Evolutionary conservation across 2,797 vertebrate genomes (phyloP), one percentile per base, ranked within the genome.

Genomic region (Mareca penelope): DNA sequence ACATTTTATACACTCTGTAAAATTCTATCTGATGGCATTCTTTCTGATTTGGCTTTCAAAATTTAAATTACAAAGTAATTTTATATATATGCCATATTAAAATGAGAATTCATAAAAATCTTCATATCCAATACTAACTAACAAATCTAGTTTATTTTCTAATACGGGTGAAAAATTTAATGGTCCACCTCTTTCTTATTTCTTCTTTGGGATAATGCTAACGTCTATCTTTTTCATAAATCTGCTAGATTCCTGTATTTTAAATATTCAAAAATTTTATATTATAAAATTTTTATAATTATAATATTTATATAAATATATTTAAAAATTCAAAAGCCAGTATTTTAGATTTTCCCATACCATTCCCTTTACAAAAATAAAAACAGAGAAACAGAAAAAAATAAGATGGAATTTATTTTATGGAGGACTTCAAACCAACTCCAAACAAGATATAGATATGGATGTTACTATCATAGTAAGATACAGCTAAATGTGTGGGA

Each of bases 1-100:
- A 78, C 29, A 89, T 89, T 86, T 88, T 61, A 73, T 85, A 80
- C 52, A 84, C 59, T 85, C 67, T 67, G 56, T 71, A 90, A 95
- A 97, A 95, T 84, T 8, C 39, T 75, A 80, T 69, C 55, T 79
- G 69, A 85, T 83, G 56, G 24, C 40, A 71, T 78, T 77, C 70
- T 81, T 86, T 94, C 52, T 3, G 0, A 90, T 9, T 53, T 53
- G n/a, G 42, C 28, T 72, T 80, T 83, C 69, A 57, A 82, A 90
- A 70, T 29, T 56, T 86, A 85, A 91, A 84, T 72, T 79, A 67
- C 24, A 48, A 94, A 79, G 18, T 84, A 53, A 68, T 81, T 70
- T 93, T 81, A 44, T 1, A 1, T 18, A 60, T 44, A 21, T 1
- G 33, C 24, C 28, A 42, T 42, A 65, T 52, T 70, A 81, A 81